Percentiles rank a stretch among this genome's conserved stretches.
These are phyloP conservation scores for Aphis craccivora DNA, from an alignment of 1,140 invertebrate genomes.

Conservation along the genomic window DNA sequence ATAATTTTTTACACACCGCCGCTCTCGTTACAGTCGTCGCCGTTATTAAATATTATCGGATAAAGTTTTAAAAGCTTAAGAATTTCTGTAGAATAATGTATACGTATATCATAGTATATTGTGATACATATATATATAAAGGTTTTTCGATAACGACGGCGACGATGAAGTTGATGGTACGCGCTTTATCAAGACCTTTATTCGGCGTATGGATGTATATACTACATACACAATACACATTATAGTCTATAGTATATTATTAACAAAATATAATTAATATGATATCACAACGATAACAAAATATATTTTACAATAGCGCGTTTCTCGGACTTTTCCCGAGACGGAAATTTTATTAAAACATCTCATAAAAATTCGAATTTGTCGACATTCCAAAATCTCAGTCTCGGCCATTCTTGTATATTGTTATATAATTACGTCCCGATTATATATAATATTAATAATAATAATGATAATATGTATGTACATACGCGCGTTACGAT, in stretches of 20 bases:
- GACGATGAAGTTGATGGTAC: neutral
- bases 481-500: neutral
- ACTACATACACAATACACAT: neutral
- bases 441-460: neutral
- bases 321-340: neutral
- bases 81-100: neutral
- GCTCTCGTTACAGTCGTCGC: neutral
- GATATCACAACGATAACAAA: neutral
- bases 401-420: neutral
- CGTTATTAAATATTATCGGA: constrained; percentile 9
- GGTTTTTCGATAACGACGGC: neutral
- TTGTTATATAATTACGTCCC: neutral
- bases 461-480: neutral
- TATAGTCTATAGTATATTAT: neutral
- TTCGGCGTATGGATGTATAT: neutral
- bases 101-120: neutral
- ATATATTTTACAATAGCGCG: neutral
- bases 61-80: neutral
- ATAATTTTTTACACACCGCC: neutral
- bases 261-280: constrained; percentile 11
- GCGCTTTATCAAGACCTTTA: neutral
- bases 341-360: constrained; percentile 18
- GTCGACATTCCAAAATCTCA: constrained; percentile 37
- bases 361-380: constrained; percentile 28
- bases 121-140: neutral